These are phyloP conservation scores for Euplexia lucipara DNA, from an alignment of 2,888 invertebrate species.

Conservation along the genomic window DNA sequence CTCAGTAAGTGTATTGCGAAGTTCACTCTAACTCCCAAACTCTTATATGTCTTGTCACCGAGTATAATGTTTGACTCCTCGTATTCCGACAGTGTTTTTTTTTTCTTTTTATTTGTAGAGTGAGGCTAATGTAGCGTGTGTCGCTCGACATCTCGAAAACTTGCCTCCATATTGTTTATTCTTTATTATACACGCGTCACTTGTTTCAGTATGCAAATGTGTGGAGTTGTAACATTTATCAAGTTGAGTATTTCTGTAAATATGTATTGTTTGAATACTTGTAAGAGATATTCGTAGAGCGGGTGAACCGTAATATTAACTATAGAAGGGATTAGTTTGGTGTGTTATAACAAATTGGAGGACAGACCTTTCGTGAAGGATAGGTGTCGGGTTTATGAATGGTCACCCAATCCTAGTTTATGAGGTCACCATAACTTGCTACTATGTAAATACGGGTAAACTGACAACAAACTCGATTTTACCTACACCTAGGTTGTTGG, in stretches of 20 bases:
- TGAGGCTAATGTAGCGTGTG: constrained; percentile 66
- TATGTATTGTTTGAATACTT: constrained; percentile 45
- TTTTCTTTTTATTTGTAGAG: constrained; percentile 68
- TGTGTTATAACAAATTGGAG: constrained; percentile 50
- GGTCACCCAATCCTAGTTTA: constrained; percentile 44
- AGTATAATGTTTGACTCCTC: constrained; percentile 66
- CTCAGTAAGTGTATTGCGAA: constrained; percentile 79
- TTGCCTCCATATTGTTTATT: constrained; percentile 68
- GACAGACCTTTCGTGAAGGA: constrained; percentile 51
- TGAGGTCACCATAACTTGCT: constrained; percentile 43
- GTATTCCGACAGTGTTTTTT: constrained; percentile 60
- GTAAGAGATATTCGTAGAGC: constrained; percentile 31
- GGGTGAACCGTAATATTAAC: constrained; percentile 49
- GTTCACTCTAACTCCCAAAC: constrained; percentile 73
- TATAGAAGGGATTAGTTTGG: constrained; percentile 47
- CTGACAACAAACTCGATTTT: constrained; percentile 22
- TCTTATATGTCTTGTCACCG: constrained; percentile 67
- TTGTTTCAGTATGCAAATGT: constrained; percentile 40
- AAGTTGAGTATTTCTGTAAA: constrained; percentile 47
- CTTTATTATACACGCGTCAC: constrained; percentile 63
- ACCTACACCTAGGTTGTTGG: neutral
- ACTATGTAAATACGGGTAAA: constrained; percentile 19
- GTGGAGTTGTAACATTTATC: constrained; percentile 38
- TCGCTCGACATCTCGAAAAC: constrained; percentile 57
- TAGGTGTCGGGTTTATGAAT: constrained; percentile 56